Evolutionary conservation across 2,113 vertebrate species (phyloP).

Genomic region (Maccullochella peelii): DNA sequence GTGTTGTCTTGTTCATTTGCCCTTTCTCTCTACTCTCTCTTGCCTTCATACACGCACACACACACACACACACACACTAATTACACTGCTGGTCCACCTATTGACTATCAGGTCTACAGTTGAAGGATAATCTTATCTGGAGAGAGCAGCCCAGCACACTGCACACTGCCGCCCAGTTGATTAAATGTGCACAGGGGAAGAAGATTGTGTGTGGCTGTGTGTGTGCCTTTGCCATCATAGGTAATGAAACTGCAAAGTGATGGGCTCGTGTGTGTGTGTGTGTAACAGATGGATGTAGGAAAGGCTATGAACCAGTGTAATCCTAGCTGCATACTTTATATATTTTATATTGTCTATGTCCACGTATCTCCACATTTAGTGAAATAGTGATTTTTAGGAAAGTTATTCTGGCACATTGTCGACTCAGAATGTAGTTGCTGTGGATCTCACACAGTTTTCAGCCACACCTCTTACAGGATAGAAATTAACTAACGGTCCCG

Average conservation of each 20-base stretch:
- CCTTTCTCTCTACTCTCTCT: conserved; percentile 23
- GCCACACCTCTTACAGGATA: background rate
- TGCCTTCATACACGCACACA: conserved; percentile 14
- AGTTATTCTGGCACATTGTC: background rate
- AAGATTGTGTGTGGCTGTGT: conserved; percentile 23
- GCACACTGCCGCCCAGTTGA: conserved; percentile 59
- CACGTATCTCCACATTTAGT: background rate
- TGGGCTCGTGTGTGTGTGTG: background rate
- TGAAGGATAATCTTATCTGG: conserved; percentile 72
- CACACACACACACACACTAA: conserved; percentile 56
- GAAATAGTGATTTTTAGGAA: background rate
- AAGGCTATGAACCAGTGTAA: background rate
- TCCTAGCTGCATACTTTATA: background rate
- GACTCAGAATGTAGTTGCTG: background rate
- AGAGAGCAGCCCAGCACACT: conserved; percentile 49
- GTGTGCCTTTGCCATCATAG: conserved; percentile 40
- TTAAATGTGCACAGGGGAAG: conserved; percentile 63
- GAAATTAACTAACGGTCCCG: background rate
- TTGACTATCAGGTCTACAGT: conserved; percentile 55
- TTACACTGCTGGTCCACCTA: conserved; percentile 62
- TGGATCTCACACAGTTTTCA: background rate
- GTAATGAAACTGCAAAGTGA: conserved; percentile 61
- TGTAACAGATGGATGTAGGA: background rate
- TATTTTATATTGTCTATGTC: background rate
- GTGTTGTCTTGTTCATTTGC: conserved; percentile 36